phyloP scores from a whole-genome alignment of 1,140 invertebrate genomes.

The Zaprionus africanus region DNA sequence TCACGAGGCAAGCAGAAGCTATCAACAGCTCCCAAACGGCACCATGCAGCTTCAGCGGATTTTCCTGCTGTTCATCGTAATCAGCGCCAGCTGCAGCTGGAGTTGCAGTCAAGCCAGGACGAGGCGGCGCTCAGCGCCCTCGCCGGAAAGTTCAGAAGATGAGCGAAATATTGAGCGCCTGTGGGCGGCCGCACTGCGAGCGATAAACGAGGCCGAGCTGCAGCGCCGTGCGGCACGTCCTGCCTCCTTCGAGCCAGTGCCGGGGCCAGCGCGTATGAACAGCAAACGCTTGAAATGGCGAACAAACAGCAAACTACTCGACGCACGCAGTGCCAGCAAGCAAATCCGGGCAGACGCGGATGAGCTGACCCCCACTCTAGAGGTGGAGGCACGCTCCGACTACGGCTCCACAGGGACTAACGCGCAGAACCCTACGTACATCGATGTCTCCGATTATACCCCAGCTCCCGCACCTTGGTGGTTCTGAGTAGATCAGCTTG shows the following conservation, averaged over 20 bases:
- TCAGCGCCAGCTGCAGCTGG: conserved; percentile 11
- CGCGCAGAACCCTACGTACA: conserved; percentile 41
- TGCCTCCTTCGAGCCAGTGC: background rate
- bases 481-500: conserved; percentile 27
- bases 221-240: conserved; percentile 16
- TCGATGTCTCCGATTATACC: conserved; percentile 39
- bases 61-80: conserved; percentile 14
- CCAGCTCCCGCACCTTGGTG: conserved; percentile 41
- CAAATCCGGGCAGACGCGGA: background rate
- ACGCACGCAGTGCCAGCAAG: background rate
- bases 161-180: conserved; percentile 18
- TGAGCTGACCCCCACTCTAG: background rate
- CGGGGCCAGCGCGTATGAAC: conserved; percentile 35
- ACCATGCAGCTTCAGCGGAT: conserved; percentile 42
- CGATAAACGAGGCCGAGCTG: conserved; percentile 54
- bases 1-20: conserved; percentile 34
- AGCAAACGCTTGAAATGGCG: conserved; percentile 60
- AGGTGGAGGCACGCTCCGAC: background rate
- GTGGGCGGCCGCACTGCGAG: conserved; percentile 33
- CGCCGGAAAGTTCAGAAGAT: background rate
- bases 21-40: conserved; percentile 16
- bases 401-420: conserved; percentile 4
- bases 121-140: background rate
- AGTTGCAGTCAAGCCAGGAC: conserved; percentile 1
- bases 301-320: conserved; percentile 19